Conservation (phyloP, 2,113 vertebrate species). For the Panthera uncia region DNA sequence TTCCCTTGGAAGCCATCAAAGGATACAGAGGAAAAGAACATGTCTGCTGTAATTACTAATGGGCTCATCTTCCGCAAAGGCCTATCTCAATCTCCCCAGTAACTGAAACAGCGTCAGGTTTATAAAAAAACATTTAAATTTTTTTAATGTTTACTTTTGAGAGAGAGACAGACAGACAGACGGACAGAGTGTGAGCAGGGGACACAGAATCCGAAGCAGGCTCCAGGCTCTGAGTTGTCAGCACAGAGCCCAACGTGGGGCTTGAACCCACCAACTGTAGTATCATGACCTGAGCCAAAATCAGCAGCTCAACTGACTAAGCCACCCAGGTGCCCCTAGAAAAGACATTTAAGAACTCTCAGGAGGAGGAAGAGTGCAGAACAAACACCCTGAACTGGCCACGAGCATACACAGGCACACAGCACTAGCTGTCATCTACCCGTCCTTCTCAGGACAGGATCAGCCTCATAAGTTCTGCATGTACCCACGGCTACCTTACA, state of each 20-base stretch:
- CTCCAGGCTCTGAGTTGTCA: too few species aligned
- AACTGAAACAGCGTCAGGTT: neutral
- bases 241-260: too few species aligned
- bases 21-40: neutral
- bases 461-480: neutral
- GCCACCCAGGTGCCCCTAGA: too few species aligned
- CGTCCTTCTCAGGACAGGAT: neutral
- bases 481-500: neutral
- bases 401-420: rapidly evolving
- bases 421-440: neutral
- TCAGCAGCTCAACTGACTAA: too few species aligned
- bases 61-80: neutral
- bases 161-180: too few species aligned
- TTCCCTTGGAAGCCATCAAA: neutral
- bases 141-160: too few species aligned
- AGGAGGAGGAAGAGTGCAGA: neutral
- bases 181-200: too few species aligned
- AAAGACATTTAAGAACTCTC: neutral
- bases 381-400: neutral
- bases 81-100: neutral
- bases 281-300: too few species aligned
- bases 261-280: too few species aligned
- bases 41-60: neutral
- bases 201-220: too few species aligned
- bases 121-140: neutral